phyloP scores from a whole-genome alignment of 2,888 invertebrate species.

The Caenorhabditis doughertyi region DNA sequence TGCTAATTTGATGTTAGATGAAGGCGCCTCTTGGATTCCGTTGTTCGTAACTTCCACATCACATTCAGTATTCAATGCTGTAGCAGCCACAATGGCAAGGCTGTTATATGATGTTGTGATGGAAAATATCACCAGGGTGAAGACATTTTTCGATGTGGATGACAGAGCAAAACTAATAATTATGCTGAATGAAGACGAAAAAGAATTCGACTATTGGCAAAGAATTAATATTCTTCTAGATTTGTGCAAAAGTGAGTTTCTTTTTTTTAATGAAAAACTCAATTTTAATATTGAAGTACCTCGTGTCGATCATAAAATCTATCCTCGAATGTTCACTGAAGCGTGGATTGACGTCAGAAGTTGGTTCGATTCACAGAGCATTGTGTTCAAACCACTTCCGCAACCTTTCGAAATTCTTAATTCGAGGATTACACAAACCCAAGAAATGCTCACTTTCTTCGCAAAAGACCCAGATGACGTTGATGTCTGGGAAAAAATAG shows the following conservation, averaged over 20 bases:
- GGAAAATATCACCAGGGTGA: conserved; percentile 64
- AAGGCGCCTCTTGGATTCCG: conserved; percentile 70
- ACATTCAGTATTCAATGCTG: conserved; percentile 67
- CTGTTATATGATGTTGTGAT: conserved; percentile 66
- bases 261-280: background rate
- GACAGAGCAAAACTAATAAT: conserved; percentile 50
- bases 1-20: conserved; percentile 70
- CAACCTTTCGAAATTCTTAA: conserved; percentile 49
- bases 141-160: conserved; percentile 54
- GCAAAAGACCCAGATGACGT: conserved; percentile 38
- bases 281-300: conserved; percentile 57
- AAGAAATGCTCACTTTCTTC: conserved; percentile 24
- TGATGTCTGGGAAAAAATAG: conserved; percentile 46
- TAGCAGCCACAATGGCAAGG: conserved; percentile 68
- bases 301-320: conserved; percentile 72
- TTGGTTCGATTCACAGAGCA: conserved; percentile 62
- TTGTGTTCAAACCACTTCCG: conserved; percentile 58
- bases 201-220: conserved; percentile 61
- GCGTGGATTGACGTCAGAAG: conserved; percentile 67
- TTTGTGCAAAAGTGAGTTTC: conserved; percentile 49
- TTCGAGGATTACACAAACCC: conserved; percentile 23
- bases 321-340: conserved; percentile 69
- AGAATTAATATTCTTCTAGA: conserved; percentile 57
- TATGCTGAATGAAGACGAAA: conserved; percentile 45
- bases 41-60: conserved; percentile 61